Conservation (phyloP, 2,797 vertebrate genomes). For the Neopelma chrysocephalum region DNA sequence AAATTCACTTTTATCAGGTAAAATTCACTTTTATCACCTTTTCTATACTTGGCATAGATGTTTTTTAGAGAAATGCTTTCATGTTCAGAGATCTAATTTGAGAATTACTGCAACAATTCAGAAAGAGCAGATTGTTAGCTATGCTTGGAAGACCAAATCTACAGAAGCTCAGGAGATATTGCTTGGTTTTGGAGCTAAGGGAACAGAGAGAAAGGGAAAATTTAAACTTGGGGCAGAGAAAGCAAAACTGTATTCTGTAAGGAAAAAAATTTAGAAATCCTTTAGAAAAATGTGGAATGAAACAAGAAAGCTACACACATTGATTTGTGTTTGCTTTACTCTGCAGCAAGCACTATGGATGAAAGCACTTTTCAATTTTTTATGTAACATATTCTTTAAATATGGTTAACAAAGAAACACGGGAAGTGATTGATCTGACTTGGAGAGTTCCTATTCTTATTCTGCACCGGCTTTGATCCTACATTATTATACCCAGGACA, state of each 20-base stretch:
- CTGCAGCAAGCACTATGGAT: background rate
- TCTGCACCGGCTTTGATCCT: background rate
- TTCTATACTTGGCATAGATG: background rate
- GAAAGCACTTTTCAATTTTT: background rate
- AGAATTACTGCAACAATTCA: conserved; percentile 16
- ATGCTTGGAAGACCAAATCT: conserved; percentile 10
- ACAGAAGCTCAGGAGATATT: background rate
- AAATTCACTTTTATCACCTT: background rate
- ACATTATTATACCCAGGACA: background rate
- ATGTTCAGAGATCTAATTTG: conserved; percentile 5
- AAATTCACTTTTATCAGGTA: conserved; percentile 21
- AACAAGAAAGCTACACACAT: background rate
- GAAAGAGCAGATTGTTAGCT: conserved; percentile 25
- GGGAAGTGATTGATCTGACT: background rate
- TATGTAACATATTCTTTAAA: background rate
- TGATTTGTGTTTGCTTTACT: background rate
- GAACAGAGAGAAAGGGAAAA: background rate
- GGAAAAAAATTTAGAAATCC: background rate
- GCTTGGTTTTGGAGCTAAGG: background rate
- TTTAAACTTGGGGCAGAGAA: background rate
- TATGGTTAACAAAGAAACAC: background rate
- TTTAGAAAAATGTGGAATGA: background rate
- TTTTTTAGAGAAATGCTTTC: conserved; percentile 17
- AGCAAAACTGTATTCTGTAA: background rate
- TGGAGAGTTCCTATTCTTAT: background rate